Base-by-base conservation (phyloP, 2,888 invertebrate species). In the Heliconius cydno region DNA sequence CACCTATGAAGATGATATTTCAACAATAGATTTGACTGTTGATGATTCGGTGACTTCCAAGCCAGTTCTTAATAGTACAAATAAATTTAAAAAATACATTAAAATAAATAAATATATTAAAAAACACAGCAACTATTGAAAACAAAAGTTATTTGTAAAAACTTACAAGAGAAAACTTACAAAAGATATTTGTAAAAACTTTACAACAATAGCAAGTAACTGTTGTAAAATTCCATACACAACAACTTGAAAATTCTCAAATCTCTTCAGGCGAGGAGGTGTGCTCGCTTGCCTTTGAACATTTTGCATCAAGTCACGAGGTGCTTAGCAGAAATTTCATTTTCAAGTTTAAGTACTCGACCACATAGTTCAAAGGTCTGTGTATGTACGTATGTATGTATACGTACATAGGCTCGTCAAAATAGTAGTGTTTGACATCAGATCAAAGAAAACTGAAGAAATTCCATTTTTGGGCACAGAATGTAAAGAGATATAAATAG, bases 291-390 rank as follows among this genome's bases (percentile, higher is more conserved):
- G 10, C 68, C 41, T 41, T 41, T 68, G 25, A 25, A 41, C 25
- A 38, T 7, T 41, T 41, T 41, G 70, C 70, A 70, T 70, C 70
- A 41, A 70, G 70, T 68, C 68, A 70, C 41, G 70, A 41, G 70
- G 41, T 46, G 25, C 70, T 70, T 70, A 25, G 41, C 41, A n/a
- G 25, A 70, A 70, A 70, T 70, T 70, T 70, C 70, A 25, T 70
- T 70, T 70, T 70, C 41, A 70, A 46, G 41, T 19, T 70, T 25
- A 70, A 70, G 15, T 41, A 68, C 70, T 70, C 25, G 70, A 70
- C 70, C 41, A 70, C 70, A 30, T 25, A 70, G 41, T 41, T 70
- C 41, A 70, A 70, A 70, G 70, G 70, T 25, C 46, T 70, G 25
- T 25, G 41, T 70, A 41, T 15, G 15, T 70, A 41, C 7, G 34